Evolutionary conservation across 2,113 vertebrate species (phyloP).

Genomic region (Sphaerodactylus townsendi): DNA sequence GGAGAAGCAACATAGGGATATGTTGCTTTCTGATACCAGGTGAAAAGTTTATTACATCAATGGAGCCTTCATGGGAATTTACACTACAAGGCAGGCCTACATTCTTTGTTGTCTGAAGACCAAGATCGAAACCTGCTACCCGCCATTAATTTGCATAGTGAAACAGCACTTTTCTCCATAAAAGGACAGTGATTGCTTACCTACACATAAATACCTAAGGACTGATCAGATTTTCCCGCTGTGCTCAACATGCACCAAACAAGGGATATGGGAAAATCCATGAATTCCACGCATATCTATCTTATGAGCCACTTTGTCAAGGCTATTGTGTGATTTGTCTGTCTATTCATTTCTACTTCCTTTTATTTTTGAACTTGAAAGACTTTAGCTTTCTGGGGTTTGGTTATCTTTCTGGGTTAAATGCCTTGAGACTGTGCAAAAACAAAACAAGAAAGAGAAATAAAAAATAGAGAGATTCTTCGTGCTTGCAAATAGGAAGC

Average conservation of each 20-base stretch:
- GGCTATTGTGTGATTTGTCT: constrained; percentile 22
- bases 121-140: constrained; percentile 37
- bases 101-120: constrained; percentile 61
- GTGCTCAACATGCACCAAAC: neutral
- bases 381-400: constrained; percentile 31
- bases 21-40: neutral
- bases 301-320: constrained; percentile 55
- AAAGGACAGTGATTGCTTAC: constrained; percentile 48
- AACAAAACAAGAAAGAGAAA: too few relatives aligned
- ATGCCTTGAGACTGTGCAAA: neutral
- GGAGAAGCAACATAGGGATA: too few relatives aligned
- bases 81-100: constrained; percentile 46
- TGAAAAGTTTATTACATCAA: constrained; percentile 36
- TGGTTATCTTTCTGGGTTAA: constrained; percentile 7
- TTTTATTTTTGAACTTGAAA: constrained; percentile 43
- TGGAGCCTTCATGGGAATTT: constrained; percentile 40
- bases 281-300: constrained; percentile 66
- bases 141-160: constrained; percentile 48
- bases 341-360: constrained; percentile 62
- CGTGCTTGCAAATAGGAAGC: neutral
- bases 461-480: too few relatives aligned
- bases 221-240: constrained; percentile 2
- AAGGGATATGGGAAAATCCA: constrained; percentile 44
- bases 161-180: constrained; percentile 55
- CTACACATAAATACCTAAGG: constrained; percentile 11